phyloP scores from a whole-genome alignment of 2,888 invertebrate species.

The Polyommatus iphigenia region DNA sequence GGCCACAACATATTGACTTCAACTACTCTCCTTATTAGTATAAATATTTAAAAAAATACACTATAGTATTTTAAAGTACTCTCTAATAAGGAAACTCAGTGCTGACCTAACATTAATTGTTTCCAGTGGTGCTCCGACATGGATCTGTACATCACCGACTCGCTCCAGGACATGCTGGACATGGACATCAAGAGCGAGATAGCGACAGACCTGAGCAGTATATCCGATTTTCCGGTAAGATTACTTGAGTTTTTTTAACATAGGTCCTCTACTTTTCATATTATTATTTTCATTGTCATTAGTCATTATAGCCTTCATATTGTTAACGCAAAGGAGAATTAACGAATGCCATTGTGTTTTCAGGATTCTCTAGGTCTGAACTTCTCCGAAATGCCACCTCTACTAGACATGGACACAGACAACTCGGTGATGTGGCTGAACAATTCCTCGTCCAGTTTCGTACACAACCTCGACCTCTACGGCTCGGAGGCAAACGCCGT shows the following conservation, averaged over 20 bases:
- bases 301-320: neutral
- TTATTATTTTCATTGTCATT: neutral
- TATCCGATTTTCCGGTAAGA: constrained; percentile 82
- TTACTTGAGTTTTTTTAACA: neutral
- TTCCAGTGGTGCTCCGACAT: constrained; percentile 79
- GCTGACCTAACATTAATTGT: constrained; percentile 42
- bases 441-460: constrained; percentile 82
- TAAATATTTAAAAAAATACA: too few relatives aligned
- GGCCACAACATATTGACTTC: too few relatives aligned
- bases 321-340: neutral
- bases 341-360: constrained; percentile 41
- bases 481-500: constrained; percentile 87
- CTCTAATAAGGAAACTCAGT: too few relatives aligned
- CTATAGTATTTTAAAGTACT: too few relatives aligned
- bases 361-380: constrained; percentile 82
- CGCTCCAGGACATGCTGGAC: constrained; percentile 94
- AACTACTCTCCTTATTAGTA: too few relatives aligned
- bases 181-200: constrained; percentile 93
- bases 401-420: constrained; percentile 84
- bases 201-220: constrained; percentile 87
- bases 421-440: constrained; percentile 81
- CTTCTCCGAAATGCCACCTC: constrained; percentile 82
- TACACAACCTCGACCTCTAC: constrained; percentile 84
- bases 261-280: too few relatives aligned
- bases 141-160: constrained; percentile 84